Evolutionary conservation across 2,113 vertebrate species (phyloP).

Genomic region (Myrmophylax atrothorax): DNA sequence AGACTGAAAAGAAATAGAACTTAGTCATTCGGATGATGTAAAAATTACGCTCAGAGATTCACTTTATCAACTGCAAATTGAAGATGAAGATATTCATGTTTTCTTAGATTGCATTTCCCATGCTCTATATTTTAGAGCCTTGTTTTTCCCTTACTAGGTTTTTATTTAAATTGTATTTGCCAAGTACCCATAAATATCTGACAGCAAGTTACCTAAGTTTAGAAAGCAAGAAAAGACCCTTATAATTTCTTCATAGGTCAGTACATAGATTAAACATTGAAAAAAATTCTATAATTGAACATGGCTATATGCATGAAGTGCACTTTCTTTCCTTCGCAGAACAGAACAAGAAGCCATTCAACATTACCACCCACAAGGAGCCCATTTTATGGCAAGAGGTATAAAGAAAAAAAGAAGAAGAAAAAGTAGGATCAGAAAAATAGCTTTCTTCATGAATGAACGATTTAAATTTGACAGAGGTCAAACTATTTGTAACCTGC

Average conservation of each 20-base stretch:
- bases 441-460: neutral
- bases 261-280: neutral
- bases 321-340: neutral
- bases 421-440: neutral
- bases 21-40: neutral
- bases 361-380: neutral
- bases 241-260: neutral
- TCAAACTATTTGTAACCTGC: neutral
- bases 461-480: neutral
- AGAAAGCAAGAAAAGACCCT: neutral
- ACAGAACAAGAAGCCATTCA: neutral
- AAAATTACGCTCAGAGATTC: neutral
- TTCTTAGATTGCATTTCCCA: neutral
- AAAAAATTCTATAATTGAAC: neutral
- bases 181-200: neutral
- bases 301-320: neutral
- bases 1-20: neutral
- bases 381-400: neutral
- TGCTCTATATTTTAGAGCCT: neutral
- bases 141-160: neutral
- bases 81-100: neutral
- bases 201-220: neutral
- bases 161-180: neutral
- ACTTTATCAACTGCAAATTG: neutral
- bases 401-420: fast-evolving